Evolutionary conservation across 2,113 vertebrate genomes (phyloP), one percentile per base, ranked within the genome.

Genomic region (Pandion haliaetus): DNA sequence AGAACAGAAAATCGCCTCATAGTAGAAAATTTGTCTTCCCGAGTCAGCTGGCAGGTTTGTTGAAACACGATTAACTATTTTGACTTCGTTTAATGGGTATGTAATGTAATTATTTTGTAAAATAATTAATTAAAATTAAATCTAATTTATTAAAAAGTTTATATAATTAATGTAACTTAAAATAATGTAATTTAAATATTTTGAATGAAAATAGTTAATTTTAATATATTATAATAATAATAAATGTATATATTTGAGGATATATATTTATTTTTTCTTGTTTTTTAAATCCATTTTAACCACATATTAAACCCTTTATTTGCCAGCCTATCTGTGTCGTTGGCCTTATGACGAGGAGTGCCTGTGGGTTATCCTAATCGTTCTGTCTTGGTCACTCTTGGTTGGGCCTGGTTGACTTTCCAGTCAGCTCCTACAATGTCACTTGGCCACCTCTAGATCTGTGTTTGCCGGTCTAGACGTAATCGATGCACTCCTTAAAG

Each of bases 301-400:
- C 99, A 99, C 99, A 99, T 99, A 99, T 99, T 99, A 99, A 99
- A 99, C 99, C 99, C 99, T 99, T 99, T 99, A 99, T 99, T 99
- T 99, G 99, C 99, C 99, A 99, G 99, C 99, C 99, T 99, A 98
- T 99, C 99, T 99, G 99, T 99, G 99, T 99, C 99, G 99, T 99
- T 99, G 99, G 99, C 99, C 99, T 99, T 99, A 99, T 98, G 98
- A 99, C 98, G 98, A 99, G 99, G 99, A 99, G 99, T 99, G 98
- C 98, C 98, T 98, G 98, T 98, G 98, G 98, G 98, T 99, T 99
- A 98, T 98, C 98, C 98, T 99, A 99, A 99, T 99, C 99, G 99
- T 99, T 99, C 98, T 98, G 99, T 99, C 99, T 99, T 99, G 99
- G 98, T 99, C 99, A 99, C 99, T 99, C 99, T 99, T 99, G 99